phyloP scores from a whole-genome alignment of 1,140 invertebrate genomes.

The Acyrthosiphon pisum region DNA sequence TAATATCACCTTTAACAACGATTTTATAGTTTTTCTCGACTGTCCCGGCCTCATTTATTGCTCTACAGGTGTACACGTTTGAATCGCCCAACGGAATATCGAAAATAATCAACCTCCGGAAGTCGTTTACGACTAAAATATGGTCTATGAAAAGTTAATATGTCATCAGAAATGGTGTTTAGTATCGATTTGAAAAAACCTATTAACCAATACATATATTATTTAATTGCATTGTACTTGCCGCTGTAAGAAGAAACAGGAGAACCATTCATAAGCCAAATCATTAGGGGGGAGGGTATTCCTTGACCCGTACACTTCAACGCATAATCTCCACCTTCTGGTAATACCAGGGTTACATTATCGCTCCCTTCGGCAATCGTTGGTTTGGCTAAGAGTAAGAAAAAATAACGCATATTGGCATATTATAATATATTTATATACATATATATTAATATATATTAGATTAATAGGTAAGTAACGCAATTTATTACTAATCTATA shows the following conservation, averaged over 20 bases:
- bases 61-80: conserved; percentile 25
- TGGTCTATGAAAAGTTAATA: conserved; percentile 19
- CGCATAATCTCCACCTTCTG: conserved; percentile 33
- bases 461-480: neutral
- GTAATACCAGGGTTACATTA: neutral
- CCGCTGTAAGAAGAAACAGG: neutral
- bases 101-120: conserved; percentile 11
- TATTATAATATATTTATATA: neutral
- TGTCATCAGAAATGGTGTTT: neutral
- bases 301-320: neutral
- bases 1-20: conserved; percentile 4
- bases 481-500: neutral
- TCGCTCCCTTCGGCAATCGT: neutral
- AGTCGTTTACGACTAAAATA: conserved; percentile 1
- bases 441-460: neutral
- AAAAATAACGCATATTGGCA: neutral
- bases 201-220: neutral
- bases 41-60: neutral
- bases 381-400: neutral
- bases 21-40: conserved; percentile 27
- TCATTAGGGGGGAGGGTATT: neutral
- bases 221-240: neutral
- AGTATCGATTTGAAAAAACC: neutral
- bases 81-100: conserved; percentile 7
- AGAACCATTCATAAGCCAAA: neutral